Evolutionary conservation across 2,113 vertebrate genomes (phyloP).

Genomic region (Rhizomys pruinosus): DNA sequence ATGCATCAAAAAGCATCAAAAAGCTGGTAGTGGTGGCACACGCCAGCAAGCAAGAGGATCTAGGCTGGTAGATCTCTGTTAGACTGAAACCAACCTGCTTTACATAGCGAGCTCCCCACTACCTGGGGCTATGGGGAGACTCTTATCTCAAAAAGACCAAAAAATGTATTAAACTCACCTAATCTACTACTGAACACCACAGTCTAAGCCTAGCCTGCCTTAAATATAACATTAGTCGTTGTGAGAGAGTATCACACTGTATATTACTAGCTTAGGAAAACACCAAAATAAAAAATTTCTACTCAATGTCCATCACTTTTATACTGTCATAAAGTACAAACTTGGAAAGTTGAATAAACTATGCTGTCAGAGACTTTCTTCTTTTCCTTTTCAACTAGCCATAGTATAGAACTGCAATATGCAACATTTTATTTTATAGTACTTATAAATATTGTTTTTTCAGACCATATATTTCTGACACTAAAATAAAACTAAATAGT

Average conservation of each 20-base stretch:
- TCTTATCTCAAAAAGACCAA: neutral
- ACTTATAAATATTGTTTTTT: slow-evolving; percentile 42
- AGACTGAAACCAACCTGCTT: too few species aligned
- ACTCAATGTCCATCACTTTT: neutral
- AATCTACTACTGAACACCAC: neutral
- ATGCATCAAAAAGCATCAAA: too few species aligned
- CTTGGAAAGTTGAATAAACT: neutral
- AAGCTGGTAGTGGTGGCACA: too few species aligned
- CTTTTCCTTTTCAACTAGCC: neutral
- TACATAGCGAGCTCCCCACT: too few species aligned
- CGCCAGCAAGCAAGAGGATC: too few species aligned
- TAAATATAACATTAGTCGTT: neutral
- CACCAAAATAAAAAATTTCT: neutral
- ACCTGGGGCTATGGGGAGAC: too few species aligned
- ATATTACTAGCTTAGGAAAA: neutral
- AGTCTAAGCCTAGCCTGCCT: neutral
- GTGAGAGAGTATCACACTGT: neutral
- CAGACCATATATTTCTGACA: neutral
- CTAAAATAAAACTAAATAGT: slow-evolving; percentile 31
- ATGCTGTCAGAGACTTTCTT: neutral
- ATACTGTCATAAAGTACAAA: neutral
- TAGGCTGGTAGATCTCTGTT: too few species aligned
- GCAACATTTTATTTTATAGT: neutral
- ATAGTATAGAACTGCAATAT: slow-evolving; percentile 9
- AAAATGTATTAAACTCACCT: neutral